phyloP scores from a whole-genome alignment of 2,888 invertebrate species.

The Eumerus sabulonum region DNA sequence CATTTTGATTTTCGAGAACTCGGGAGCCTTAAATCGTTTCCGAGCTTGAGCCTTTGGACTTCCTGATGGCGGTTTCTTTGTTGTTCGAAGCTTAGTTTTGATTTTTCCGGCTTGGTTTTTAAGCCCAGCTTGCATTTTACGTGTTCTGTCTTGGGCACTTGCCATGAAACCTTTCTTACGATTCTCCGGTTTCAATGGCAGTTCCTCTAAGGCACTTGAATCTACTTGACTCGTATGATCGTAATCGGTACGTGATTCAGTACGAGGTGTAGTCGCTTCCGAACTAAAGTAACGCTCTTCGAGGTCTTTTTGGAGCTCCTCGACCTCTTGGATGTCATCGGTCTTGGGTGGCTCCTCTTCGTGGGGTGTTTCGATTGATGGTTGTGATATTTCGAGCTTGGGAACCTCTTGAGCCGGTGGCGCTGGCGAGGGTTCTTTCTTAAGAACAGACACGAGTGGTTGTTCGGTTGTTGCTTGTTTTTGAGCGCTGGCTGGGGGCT shows the following conservation, averaged over 20 bases:
- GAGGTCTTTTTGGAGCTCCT: slow-evolving; percentile 82
- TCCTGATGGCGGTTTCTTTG: slow-evolving; percentile 73
- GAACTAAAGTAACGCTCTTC: slow-evolving; percentile 83
- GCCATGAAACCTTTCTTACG: slow-evolving; percentile 80
- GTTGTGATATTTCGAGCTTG: slow-evolving; percentile 43
- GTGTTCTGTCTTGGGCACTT: slow-evolving; percentile 80
- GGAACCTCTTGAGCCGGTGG: slow-evolving; percentile 72
- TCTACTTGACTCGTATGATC: slow-evolving; percentile 86
- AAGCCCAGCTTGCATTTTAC: slow-evolving; percentile 83
- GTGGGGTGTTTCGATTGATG: slow-evolving; percentile 17
- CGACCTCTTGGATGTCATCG: slow-evolving; percentile 77
- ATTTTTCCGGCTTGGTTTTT: slow-evolving; percentile 86
- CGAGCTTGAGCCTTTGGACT: slow-evolving; percentile 77
- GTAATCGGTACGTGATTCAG: slow-evolving; percentile 83
- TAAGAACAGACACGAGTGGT: slow-evolving; percentile 53
- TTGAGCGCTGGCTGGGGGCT: slow-evolving; percentile 79
- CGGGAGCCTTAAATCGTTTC: slow-evolving; percentile 76
- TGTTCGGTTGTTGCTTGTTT: slow-evolving; percentile 40
- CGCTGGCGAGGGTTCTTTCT: slow-evolving; percentile 71
- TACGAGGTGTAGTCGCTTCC: slow-evolving; percentile 80
- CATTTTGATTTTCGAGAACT: slow-evolving; percentile 79
- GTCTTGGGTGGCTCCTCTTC: slow-evolving; percentile 30
- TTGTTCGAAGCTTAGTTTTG: slow-evolving; percentile 83
- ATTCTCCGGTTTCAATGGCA: slow-evolving; percentile 82
- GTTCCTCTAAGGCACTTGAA: slow-evolving; percentile 83